Conservation (phyloP, 2,797 vertebrate genomes). For the Phoxinus dragarum region DNA sequence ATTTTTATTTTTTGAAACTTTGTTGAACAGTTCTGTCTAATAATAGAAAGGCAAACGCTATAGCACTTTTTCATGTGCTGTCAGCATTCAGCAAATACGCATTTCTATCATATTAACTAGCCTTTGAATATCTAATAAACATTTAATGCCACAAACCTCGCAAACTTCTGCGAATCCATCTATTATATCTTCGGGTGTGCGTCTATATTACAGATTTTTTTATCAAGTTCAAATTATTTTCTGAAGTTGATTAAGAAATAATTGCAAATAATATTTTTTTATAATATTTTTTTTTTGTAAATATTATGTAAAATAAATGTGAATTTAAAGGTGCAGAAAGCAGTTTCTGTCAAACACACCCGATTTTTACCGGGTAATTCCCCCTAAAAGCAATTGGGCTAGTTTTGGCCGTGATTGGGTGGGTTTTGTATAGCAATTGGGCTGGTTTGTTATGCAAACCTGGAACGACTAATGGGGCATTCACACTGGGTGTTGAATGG, state of each 20-base stretch:
- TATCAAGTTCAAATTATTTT: neutral
- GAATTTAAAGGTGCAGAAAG: neutral
- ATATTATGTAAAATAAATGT: neutral
- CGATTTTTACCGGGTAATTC: too few species aligned
- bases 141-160: neutral
- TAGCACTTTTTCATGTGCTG: neutral
- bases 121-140: neutral
- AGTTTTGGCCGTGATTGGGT: too few species aligned
- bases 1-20: neutral
- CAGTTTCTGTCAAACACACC: neutral
- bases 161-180: neutral
- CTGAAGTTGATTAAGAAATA: neutral
- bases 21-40: neutral
- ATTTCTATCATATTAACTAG: neutral
- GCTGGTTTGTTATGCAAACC: too few species aligned
- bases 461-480: neutral
- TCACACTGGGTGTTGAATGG: too few species aligned
- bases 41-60: neutral
- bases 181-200: neutral
- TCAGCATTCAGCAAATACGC: neutral
- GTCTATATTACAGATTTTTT: neutral
- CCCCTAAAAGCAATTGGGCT: too few species aligned
- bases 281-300: neutral
- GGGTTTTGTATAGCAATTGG: too few species aligned
- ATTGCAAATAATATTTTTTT: neutral